phyloP scores from a whole-genome alignment of 2,797 vertebrate species.

The Cottoperca gobio region DNA sequence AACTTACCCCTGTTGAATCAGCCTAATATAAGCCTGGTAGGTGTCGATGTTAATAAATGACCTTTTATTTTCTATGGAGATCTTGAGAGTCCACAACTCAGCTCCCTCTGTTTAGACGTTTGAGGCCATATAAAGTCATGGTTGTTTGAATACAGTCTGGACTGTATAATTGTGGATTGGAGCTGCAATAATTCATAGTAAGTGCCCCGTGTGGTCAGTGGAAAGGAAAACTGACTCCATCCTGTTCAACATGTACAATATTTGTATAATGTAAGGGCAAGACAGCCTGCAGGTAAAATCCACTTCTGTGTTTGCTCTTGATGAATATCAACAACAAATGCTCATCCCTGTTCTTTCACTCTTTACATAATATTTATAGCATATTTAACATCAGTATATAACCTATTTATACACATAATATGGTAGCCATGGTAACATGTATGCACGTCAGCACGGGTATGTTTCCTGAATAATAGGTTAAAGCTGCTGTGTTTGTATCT shows the following conservation, averaged over 20 bases:
- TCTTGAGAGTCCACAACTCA: background rate
- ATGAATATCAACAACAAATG: conserved; percentile 1
- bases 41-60: background rate
- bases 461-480: no score
- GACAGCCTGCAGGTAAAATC: background rate
- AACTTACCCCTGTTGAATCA: background rate
- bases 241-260: background rate
- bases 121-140: background rate
- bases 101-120: background rate
- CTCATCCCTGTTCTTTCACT: no score
- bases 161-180: background rate
- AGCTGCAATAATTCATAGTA: conserved; percentile 6
- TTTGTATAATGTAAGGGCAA: background rate
- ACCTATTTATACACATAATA: no score
- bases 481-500: no score
- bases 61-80: background rate
- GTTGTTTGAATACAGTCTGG: background rate
- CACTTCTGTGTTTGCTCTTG: background rate
- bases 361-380: no score
- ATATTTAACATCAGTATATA: no score
- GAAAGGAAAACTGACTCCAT: background rate
- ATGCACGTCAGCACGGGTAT: no score
- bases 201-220: background rate
- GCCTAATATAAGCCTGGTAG: background rate
- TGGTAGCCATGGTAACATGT: no score